Base-by-base conservation (phyloP, 2,797 vertebrate genomes). In the Denticeps clupeoides region DNA sequence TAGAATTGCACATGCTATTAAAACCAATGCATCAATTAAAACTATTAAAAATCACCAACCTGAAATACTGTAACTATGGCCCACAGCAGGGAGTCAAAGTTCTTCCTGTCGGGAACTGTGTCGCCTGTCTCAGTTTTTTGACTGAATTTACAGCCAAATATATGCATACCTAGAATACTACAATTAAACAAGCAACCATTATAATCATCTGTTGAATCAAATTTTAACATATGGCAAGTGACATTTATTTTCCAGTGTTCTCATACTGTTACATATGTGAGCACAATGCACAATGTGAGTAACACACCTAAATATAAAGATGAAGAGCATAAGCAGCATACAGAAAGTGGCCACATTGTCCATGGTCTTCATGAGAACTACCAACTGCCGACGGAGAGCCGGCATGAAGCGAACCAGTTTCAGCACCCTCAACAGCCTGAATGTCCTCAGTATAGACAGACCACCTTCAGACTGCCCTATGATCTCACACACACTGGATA, bases 341-440 rank as follows among this genome's bases (percentile, higher is more conserved):
- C 93, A 98, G 82, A 98, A 98, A 9, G 94, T 97, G 67, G 93
- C 93, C 73, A 97, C 93, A 0, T 97, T 98, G 80, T 98, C 94
- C 94, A 98, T 98, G 49, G 94, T 98, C 81, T 97, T 97, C 93
- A 98, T 97, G 55, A 98, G 80, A 50, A 98, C 94, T 56, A 98
- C 91, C 3, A 98, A 83, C 73, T 98, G 94, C 12, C 94, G 85
- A 50, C 93, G 85, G 52, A 98, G 70, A 0, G 93, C 94, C 0
- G 94, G 94, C 94, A 98, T 93, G 79, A 98, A 98, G 42, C 94
- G 78, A 19, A 98, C 94, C 63, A 98, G 74, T 82, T 98, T 98
- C 63, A 97, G 74, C 25, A 98, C 93, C 0, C 94, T 76, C 19
- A 98, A 79, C 12, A 98, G 78, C 1, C 94, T 80, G 78, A 98